phyloP scores from a whole-genome alignment of 2,113 vertebrate genomes.

The Chloropsis cyanopogon region DNA sequence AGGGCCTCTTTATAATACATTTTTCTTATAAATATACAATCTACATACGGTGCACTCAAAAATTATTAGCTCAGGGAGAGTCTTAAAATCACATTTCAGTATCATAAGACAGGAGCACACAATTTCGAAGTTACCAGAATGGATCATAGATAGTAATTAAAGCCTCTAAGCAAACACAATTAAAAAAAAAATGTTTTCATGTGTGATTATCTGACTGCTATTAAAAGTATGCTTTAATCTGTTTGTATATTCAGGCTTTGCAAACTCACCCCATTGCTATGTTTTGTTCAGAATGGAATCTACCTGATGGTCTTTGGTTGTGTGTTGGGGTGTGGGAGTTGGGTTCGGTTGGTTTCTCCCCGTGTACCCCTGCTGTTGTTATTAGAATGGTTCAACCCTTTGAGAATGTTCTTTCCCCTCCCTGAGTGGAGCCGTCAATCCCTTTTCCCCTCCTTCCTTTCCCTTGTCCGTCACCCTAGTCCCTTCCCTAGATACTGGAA shows the following conservation, averaged over 20 bases:
- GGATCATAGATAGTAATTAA: background rate
- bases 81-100: background rate
- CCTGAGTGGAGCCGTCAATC: too few species aligned
- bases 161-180: background rate
- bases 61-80: background rate
- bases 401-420: too few species aligned
- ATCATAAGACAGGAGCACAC: background rate
- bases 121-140: background rate
- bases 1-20: background rate
- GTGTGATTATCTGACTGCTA: background rate
- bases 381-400: too few species aligned
- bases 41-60: background rate
- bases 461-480: too few species aligned
- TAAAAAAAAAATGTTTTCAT: background rate
- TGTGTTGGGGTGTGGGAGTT: too few species aligned
- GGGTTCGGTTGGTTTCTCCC: too few species aligned
- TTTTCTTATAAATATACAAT: background rate
- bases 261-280: background rate
- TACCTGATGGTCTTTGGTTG: background rate
- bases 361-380: too few species aligned
- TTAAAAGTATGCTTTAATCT: background rate
- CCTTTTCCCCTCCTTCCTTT: too few species aligned
- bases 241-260: background rate
- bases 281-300: background rate
- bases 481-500: too few species aligned